Evolutionary conservation across 2,113 vertebrate species (phyloP), one percentile per base, ranked within the genome.

Genomic region (Phylloscopus trochilus): DNA sequence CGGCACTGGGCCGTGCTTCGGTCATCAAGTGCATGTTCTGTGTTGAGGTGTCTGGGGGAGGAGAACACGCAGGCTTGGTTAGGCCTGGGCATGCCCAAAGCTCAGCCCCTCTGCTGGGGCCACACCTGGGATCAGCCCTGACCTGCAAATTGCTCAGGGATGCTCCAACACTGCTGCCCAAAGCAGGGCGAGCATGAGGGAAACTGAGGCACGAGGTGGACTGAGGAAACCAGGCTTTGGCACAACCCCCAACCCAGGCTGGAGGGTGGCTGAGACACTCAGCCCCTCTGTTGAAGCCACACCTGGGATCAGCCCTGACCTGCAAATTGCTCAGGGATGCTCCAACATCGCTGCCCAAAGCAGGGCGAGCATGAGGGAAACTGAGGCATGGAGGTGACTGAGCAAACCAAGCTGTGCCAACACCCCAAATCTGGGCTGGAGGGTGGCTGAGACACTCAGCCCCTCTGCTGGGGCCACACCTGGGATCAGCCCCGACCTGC

Each of bases 1-100:
- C 99, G 98, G 97, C 99, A 99, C 98, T 99, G 99, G 89, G 99
- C 99, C 6, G 99, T 99, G 97, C 99, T 99, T 94, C 99, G 98
- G 98, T 99, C 99, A 23, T 99, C 99, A 88, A 99, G 98, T 96
- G 99, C 99, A 24, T 99, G 99, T 96, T 99, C 99, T 30, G 98
- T 99, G 97, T 99, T 99, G 98, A 99, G 99, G 98, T 99, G 99
- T 98, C 99, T 99, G 96, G 47, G 47, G 85, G 88, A 94, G 69
- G 56, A 87, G 82, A 96, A 27, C 31, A n/a, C 0, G 0, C 7
- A 7, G 52, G 1, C 18, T 63, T 44, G 18, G 49, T 69, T 19
- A 60, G 2, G 27, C 20, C 30, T 44, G 55, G 72, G 49, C 4
- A 3, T 46, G 73, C 55, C 44, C 52, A 26, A 24, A 67, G n/a